phyloP scores from a whole-genome alignment of 2,797 vertebrate species.

The Danio tinwini region DNA sequence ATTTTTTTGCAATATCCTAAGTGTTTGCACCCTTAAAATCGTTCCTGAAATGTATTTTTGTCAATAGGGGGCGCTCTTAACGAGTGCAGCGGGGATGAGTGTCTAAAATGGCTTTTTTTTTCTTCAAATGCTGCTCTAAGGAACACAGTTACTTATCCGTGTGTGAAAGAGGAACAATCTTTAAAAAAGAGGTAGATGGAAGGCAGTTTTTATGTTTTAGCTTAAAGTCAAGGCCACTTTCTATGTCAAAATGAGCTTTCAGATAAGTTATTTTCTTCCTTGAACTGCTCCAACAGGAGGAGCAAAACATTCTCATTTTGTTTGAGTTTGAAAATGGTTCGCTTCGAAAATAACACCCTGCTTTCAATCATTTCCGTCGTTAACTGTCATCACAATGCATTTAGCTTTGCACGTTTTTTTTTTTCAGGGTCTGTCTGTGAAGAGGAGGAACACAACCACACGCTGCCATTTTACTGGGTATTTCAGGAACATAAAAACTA shows the following conservation, averaged over 20 bases:
- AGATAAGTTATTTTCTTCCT: slow-evolving; percentile 21
- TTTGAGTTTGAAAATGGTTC: not conserved
- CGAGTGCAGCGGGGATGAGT: slow-evolving; percentile 33
- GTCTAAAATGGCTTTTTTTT: slow-evolving; percentile 8
- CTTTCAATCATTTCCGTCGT: not conserved
- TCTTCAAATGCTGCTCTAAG: not conserved
- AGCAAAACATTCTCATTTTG: not conserved
- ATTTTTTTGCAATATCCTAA: not conserved
- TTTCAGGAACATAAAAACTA: slow-evolving; percentile 31
- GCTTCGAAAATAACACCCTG: slow-evolving; percentile 14
- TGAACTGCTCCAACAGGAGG: slow-evolving; percentile 5
- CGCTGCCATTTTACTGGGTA: slow-evolving; percentile 22
- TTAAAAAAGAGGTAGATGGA: not conserved
- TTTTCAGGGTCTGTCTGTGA: not conserved
- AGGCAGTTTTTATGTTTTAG: not conserved
- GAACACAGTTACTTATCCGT: slow-evolving; percentile 15
- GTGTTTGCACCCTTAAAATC: not conserved
- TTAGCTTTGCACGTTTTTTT: slow-evolving; percentile 9
- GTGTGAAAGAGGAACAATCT: not conserved
- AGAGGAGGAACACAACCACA: slow-evolving; percentile 19
- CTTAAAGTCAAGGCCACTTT: slow-evolving; percentile 20
- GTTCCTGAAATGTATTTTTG: not conserved
- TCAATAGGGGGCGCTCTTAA: slow-evolving; percentile 58
- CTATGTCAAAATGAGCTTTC: slow-evolving; percentile 18
- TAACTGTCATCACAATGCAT: slow-evolving; percentile 39